phyloP scores from a whole-genome alignment of 2,888 invertebrate genomes.

The Lymantria dispar region DNA sequence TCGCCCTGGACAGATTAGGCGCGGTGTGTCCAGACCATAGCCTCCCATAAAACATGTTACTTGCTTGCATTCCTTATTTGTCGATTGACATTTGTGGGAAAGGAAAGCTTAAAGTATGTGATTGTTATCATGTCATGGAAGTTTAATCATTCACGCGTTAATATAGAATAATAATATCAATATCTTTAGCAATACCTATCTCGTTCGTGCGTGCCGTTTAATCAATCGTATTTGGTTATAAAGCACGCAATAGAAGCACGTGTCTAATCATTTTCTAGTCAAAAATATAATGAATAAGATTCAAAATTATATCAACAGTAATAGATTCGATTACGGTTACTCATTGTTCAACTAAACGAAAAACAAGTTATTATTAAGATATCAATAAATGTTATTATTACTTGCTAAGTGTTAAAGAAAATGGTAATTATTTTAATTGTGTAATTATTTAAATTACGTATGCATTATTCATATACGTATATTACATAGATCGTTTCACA shows the following conservation, averaged over 20 bases:
- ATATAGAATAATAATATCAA: too few species aligned
- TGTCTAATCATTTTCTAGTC: conserved; percentile 25
- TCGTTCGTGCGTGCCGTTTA: conserved; percentile 6
- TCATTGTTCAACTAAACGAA: conserved; percentile 11
- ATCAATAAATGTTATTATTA: not conserved
- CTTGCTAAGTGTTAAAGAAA: not conserved
- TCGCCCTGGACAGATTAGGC: too few species aligned
- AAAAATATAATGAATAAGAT: conserved; percentile 9
- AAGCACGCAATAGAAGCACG: conserved; percentile 12
- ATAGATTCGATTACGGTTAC: conserved; percentile 22
- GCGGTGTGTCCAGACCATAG: too few species aligned
- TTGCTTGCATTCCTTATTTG: too few species aligned
- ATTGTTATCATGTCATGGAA: too few species aligned
- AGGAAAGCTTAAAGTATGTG: too few species aligned
- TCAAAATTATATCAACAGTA: conserved; percentile 4
- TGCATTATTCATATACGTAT: not conserved
- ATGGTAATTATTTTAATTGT: not conserved
- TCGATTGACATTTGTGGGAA: too few species aligned
- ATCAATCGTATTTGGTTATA: conserved; percentile 26
- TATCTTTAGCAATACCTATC: conserved; percentile 11
- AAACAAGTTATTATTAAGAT: conserved; percentile 5
- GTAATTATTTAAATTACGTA: not conserved
- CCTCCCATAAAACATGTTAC: too few species aligned
- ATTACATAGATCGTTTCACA: not conserved
- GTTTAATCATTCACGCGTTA: conserved; percentile 5